A percentile compares a stretch with the other conserved stretches of the same genome.
phyloP scores from a whole-genome alignment of 2,888 invertebrate species.

The Tricholauxania praeusta region DNA sequence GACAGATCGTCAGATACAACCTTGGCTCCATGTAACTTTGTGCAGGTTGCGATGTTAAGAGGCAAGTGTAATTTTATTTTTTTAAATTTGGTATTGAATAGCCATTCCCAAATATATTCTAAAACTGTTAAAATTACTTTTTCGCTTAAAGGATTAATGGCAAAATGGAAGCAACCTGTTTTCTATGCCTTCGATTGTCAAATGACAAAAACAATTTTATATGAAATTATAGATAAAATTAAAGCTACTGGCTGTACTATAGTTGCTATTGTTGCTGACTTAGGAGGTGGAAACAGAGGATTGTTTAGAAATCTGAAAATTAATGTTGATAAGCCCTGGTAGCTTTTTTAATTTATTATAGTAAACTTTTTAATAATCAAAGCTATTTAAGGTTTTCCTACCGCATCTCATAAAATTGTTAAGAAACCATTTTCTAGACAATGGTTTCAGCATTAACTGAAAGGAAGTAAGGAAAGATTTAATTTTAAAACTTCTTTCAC shows the following conservation, averaged over 20 bases:
- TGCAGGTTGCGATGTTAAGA: too few relatives aligned
- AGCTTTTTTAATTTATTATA: slow-evolving; percentile 5
- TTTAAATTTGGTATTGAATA: too few relatives aligned
- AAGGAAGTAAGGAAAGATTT: slow-evolving; percentile 33
- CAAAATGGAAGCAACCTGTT: too few relatives aligned
- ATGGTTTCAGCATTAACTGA: slow-evolving; percentile 33
- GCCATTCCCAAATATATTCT: too few relatives aligned
- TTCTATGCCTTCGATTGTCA: too few relatives aligned
- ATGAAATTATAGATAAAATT: slow-evolving; percentile 12
- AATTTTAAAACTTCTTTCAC: slow-evolving; percentile 31
- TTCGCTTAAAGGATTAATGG: too few relatives aligned
- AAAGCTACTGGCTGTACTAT: slow-evolving; percentile 26
- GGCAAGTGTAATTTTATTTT: too few relatives aligned
- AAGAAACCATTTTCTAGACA: slow-evolving; percentile 44
- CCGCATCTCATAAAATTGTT: slow-evolving; percentile 41
- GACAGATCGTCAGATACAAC: too few relatives aligned
- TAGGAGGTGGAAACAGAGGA: slow-evolving; percentile 38
- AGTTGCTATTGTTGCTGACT: slow-evolving; percentile 36
- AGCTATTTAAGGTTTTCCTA: slow-evolving; percentile 31
- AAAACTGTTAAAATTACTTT: too few relatives aligned
- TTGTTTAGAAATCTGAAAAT: slow-evolving; percentile 35
- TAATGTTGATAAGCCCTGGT: slow-evolving; percentile 30
- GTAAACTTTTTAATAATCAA: slow-evolving; percentile 13
- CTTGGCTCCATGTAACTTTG: too few relatives aligned
- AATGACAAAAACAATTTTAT: slow-evolving; percentile 12